Percentiles rank a stretch among this genome's conserved stretches.
phyloP scores from a whole-genome alignment of 2,888 invertebrate genomes.

The Epinotia demarniana region DNA sequence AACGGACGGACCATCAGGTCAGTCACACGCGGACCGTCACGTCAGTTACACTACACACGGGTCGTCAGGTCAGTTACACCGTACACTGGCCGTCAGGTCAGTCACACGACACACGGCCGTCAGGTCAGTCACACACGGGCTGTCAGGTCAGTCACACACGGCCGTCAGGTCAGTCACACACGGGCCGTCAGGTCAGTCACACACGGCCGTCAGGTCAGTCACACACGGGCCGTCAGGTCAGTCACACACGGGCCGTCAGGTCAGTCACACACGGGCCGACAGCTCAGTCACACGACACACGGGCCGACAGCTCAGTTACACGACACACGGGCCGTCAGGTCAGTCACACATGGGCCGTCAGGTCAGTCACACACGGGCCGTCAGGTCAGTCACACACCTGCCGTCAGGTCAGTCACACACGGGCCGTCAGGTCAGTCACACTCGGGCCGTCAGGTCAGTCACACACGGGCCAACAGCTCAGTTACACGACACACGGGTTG shows the following conservation, averaged over 20 bases:
- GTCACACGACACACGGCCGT: too few species aligned
- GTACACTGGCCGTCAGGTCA: conserved; percentile 50
- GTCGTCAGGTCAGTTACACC: conserved; percentile 58
- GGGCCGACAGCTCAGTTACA: too few species aligned
- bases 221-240: neutral
- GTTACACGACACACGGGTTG: conserved; percentile 57
- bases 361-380: neutral
- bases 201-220: neutral
- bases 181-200: neutral
- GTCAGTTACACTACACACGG: conserved; percentile 50
- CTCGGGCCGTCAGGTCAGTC: conserved; percentile 61
- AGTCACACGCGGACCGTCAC: conserved; percentile 61
- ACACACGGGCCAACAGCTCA: neutral
- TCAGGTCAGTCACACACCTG: neutral
- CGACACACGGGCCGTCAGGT: too few species aligned
- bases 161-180: too few species aligned
- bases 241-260: neutral
- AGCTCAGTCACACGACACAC: too few species aligned
- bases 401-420: too few species aligned
- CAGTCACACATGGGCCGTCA: too few species aligned
- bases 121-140: neutral
- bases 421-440: neutral
- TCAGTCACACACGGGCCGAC: neutral
- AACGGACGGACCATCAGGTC: conserved; percentile 72
- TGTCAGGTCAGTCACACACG: neutral